These are phyloP conservation scores for Caenorhabditis plicata DNA, from an alignment of 2,888 invertebrate species.

Conservation along the genomic window DNA sequence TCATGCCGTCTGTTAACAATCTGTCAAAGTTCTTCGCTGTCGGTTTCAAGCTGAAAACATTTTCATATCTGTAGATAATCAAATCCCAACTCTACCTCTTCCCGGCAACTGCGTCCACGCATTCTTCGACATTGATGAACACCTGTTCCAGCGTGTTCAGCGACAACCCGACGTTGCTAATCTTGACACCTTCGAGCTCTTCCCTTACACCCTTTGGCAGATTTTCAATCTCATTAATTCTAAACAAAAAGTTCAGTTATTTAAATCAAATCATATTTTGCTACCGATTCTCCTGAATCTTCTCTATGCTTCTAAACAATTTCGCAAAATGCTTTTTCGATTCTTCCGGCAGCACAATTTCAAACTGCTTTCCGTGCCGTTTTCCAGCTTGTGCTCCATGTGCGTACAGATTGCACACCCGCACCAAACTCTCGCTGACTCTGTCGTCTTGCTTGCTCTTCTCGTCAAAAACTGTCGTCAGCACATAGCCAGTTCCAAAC, in stretches of 20 bases:
- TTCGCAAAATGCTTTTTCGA: constrained; percentile 9
- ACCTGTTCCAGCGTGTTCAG: constrained; percentile 57
- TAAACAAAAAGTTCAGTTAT: constrained; percentile 13
- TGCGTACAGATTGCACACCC: constrained; percentile 14
- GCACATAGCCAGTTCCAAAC: constrained; percentile 57
- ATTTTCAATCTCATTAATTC: not conserved
- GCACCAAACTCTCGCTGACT: constrained; percentile 7
- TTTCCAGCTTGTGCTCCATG: constrained; percentile 16
- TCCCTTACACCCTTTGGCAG: constrained; percentile 18
- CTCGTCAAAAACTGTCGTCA: constrained; percentile 43
- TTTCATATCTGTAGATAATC: not conserved
- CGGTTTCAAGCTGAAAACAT: no score
- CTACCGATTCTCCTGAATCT: constrained; percentile 19
- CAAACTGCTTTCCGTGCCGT: constrained; percentile 32
- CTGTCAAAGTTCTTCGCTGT: no score
- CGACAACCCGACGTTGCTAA: constrained; percentile 50
- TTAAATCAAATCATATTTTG: no score
- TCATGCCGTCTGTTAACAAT: no score
- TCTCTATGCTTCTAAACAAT: constrained; percentile 21
- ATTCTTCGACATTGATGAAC: constrained; percentile 26
- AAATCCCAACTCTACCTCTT: not conserved
- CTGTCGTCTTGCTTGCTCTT: no score
- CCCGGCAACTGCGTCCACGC: constrained; percentile 25
- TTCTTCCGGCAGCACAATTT: constrained; percentile 26
- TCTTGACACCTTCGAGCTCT: constrained; percentile 7